A percentile compares a stretch with the other conserved stretches of the same genome.
phyloP scores from a whole-genome alignment of 2,113 vertebrate genomes.

The Euleptes europaea region DNA sequence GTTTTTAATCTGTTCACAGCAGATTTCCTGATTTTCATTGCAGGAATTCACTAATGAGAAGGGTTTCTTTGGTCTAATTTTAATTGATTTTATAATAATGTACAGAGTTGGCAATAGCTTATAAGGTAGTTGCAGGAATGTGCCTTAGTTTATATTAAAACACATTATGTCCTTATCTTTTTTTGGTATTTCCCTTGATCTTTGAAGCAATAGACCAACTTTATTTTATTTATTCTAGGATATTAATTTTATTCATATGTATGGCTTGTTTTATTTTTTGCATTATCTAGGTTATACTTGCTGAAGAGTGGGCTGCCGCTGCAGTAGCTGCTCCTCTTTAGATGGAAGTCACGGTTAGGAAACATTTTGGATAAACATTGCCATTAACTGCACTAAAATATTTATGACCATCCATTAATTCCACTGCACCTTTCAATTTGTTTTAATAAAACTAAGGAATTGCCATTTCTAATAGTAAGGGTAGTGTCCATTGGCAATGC shows the following conservation, averaged over 20 bases:
- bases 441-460: neutral
- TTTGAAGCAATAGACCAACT: neutral
- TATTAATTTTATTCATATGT: neutral
- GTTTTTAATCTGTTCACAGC: neutral
- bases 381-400: neutral
- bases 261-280: neutral
- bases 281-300: neutral
- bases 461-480: neutral
- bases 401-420: neutral
- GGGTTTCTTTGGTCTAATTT: neutral
- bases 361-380: slow-evolving; percentile 2
- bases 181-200: neutral
- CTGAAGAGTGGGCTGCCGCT: neutral
- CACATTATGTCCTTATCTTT: neutral
- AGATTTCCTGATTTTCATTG: neutral
- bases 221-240: neutral
- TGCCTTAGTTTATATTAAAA: neutral
- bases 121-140: neutral
- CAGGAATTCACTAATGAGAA: accelerated
- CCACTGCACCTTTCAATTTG: neutral
- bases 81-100: neutral
- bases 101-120: neutral
- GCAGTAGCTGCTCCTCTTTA: neutral
- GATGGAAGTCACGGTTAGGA: slow-evolving; percentile 1
- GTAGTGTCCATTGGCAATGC: neutral